Percentiles rank a stretch among this genome's conserved stretches.
These are phyloP conservation scores for Gymnarchus niloticus DNA, from an alignment of 2,113 vertebrate genomes.

Conservation along the genomic window DNA sequence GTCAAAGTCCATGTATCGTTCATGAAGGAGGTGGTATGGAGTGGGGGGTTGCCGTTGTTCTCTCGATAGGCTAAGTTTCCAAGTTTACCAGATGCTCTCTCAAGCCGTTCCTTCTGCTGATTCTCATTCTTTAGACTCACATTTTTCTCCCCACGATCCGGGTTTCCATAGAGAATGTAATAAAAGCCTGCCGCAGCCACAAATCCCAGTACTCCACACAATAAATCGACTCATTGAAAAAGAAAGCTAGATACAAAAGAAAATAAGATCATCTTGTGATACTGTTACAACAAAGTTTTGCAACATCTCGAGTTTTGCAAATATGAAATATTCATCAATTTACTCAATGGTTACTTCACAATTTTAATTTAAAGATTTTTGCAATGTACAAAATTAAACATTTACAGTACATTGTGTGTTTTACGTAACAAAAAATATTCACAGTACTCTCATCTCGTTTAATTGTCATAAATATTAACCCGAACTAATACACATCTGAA, in stretches of 20 bases:
- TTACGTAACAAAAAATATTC: neutral
- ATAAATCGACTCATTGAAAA: conserved; percentile 92
- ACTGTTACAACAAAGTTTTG: conserved; percentile 78
- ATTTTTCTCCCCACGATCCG: conserved; percentile 93
- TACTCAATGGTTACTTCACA: neutral
- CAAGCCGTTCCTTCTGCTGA: conserved; percentile 84
- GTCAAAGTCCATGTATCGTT: conserved; percentile 38
- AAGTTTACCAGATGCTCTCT: conserved; percentile 99
- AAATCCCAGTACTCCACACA: conserved; percentile 88
- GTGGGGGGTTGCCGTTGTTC: conserved; percentile 59
- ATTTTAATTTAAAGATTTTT: neutral
- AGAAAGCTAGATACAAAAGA: conserved; percentile 73
- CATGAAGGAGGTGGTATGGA: conserved; percentile 52
- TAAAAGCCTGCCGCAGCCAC: conserved; percentile 84
- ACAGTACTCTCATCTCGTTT: neutral
- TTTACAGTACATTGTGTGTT: neutral
- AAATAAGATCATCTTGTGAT: conserved; percentile 72
- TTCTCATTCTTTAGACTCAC: conserved; percentile 86
- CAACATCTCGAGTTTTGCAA: conserved; percentile 53
- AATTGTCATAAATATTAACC: neutral
- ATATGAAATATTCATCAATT: neutral
- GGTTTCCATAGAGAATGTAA: conserved; percentile 98
- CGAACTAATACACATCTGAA: neutral
- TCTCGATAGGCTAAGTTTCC: conserved; percentile 96
- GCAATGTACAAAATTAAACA: neutral